Evolutionary conservation across 2,797 vertebrate species (phyloP), one percentile per base, ranked within the genome.

Genomic region (Crax fasciolata): DNA sequence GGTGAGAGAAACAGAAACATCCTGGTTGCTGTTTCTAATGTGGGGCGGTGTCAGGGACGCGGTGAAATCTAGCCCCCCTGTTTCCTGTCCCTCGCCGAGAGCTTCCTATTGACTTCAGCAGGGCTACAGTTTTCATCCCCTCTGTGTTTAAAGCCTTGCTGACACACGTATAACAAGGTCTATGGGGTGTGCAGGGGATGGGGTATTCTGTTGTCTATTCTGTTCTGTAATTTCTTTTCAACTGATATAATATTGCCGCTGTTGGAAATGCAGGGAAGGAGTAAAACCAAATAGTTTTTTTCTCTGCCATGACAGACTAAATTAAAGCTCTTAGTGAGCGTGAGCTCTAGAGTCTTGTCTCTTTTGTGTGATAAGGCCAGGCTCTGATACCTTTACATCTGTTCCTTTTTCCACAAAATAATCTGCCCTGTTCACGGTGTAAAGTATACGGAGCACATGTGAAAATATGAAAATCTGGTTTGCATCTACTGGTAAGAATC

Each of bases 251-350:
- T 54, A 79, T 46, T 49, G 68, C 32, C 82, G 21, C 62, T 59
- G 39, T 87, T 91, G 79, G 81, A 94, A 94, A 89, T 11, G 38
- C 28, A 90, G 46, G 35, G 74, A 87, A 95, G 92, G 87, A 89
- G 84, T 30, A 96, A 96, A 97, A 91, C 65, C 55, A 95, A 94
- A 87, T 90, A 84, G 93, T 95, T 90, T 79, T 73, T 54, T 19
- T 88, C 51, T 85, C 66, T 84, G 68, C 89, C 93, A 87, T 0
- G 4, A 48, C 32, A 71, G 74, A 87, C 87, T 90, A 81, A 96
- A 97, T 96, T 87, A 96, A 95, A 96, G 87, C 63, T 95, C 94
- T 94, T 93, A 96, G 84, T 44, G 96, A 84, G 90, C 84, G 52
- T 6, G 51, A 95, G 77, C 57, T 82, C 59, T 73, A 96, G 78